Conservation (phyloP, 2,888 invertebrate genomes). For the Adelphocoris suturalis region DNA sequence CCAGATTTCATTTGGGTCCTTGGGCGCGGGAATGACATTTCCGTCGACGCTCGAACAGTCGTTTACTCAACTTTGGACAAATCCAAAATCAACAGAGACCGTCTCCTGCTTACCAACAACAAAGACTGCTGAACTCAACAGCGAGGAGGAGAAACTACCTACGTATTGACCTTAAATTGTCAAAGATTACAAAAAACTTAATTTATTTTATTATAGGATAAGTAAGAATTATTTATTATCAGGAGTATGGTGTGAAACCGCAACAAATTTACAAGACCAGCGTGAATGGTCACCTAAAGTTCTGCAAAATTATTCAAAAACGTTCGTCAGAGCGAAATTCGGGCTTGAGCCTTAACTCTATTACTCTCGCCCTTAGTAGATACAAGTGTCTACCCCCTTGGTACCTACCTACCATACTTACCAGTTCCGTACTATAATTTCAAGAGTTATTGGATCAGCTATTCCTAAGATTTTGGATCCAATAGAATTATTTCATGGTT, state of each 20-base stretch:
- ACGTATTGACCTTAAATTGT: not conserved
- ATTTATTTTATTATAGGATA: not conserved
- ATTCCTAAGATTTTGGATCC: too few species aligned
- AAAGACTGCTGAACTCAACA: conserved; percentile 69
- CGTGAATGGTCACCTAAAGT: not conserved
- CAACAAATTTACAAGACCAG: not conserved
- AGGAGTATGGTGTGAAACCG: not conserved
- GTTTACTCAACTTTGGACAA: conserved; percentile 84
- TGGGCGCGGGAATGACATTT: conserved; percentile 84
- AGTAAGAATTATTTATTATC: not conserved
- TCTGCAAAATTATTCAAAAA: too few species aligned
- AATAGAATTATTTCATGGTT: too few species aligned
- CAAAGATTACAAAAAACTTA: conserved; percentile 26
- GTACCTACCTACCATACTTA: too few species aligned
- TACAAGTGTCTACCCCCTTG: too few species aligned
- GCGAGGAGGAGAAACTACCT: not conserved
- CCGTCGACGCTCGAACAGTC: conserved; percentile 83
- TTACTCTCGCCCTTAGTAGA: too few species aligned
- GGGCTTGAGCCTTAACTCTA: too few species aligned
- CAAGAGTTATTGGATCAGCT: too few species aligned
- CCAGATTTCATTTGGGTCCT: conserved; percentile 87
- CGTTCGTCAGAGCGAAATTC: too few species aligned
- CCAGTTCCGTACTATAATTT: too few species aligned
- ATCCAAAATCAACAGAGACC: conserved; percentile 84
- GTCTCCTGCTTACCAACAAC: conserved; percentile 83